Evolutionary conservation across 1,140 invertebrate genomes (phyloP).

Genomic region (Muscidifurax raptorellus): DNA sequence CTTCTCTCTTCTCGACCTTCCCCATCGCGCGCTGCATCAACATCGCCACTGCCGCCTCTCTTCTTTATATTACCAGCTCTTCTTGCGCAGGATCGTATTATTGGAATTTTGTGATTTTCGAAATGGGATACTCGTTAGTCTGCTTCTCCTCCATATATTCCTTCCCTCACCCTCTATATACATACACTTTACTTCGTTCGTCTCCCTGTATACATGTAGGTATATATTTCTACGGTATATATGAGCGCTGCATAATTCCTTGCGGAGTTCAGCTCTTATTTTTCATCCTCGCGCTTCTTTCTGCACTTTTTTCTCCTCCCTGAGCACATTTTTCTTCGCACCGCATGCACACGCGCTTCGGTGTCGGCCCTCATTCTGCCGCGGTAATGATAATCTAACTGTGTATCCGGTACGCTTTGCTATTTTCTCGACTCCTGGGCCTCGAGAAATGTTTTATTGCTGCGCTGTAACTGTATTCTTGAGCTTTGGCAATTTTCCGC

Average conservation of each 20-base stretch:
- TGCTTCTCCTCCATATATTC: neutral
- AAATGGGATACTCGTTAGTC: slow-evolving; percentile 37
- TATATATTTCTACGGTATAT: too few species aligned
- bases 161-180: neutral
- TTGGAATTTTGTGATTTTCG: slow-evolving; percentile 36
- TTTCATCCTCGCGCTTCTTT: slow-evolving; percentile 4
- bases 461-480: too few species aligned
- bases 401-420: slow-evolving; percentile 2
- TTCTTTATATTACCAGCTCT: slow-evolving; percentile 1
- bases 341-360: neutral
- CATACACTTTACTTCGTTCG: neutral
- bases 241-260: neutral
- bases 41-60: too few species aligned
- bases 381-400: slow-evolving; percentile 28
- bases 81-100: slow-evolving; percentile 27
- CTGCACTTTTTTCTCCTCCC: neutral
- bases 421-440: too few species aligned
- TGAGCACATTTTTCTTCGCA: neutral
- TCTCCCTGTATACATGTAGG: too few species aligned
- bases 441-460: too few species aligned
- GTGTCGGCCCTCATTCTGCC: neutral
- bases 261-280: slow-evolving; percentile 11
- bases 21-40: too few species aligned
- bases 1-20: slow-evolving; percentile 19
- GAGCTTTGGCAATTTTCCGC: too few species aligned